A percentile compares a stretch with the other conserved stretches of the same genome.
phyloP scores from a whole-genome alignment of 2,797 vertebrate genomes.

The Enteromius afrohamiltoni region DNA sequence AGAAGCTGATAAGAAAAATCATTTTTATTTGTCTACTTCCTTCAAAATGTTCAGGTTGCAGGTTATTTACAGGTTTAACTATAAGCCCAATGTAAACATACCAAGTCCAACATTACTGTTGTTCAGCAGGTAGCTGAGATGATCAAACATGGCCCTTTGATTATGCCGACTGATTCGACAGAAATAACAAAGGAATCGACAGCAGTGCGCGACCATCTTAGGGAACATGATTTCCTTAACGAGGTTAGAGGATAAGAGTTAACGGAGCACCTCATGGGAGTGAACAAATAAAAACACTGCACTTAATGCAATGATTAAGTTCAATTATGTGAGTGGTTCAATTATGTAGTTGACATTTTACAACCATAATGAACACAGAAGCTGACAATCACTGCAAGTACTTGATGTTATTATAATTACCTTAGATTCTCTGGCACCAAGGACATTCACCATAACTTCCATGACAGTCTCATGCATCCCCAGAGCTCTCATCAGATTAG shows the following conservation, averaged over 20 bases:
- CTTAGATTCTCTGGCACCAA: slow-evolving; percentile 91
- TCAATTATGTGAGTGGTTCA: background rate
- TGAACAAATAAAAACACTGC: slow-evolving; percentile 15
- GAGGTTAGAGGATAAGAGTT: slow-evolving; percentile 7
- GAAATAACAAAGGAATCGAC: slow-evolving; percentile 96
- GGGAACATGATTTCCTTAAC: slow-evolving; percentile 91
- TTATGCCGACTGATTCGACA: slow-evolving; percentile 95
- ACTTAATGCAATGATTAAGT: slow-evolving; percentile 10
- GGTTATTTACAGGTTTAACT: background rate
- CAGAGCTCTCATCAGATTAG: slow-evolving; percentile 92
- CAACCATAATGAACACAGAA: background rate
- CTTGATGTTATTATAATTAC: slow-evolving; percentile 68
- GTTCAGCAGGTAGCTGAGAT: slow-evolving; percentile 94
- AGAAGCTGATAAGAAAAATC: slow-evolving; percentile 79
- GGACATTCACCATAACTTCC: slow-evolving; percentile 98
- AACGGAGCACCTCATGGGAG: background rate
- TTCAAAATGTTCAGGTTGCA: background rate
- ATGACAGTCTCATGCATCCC: slow-evolving; percentile 97
- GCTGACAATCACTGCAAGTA: background rate
- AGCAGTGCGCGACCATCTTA: slow-evolving; percentile 97
- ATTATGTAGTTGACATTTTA: background rate
- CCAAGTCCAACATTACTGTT: slow-evolving; percentile 95
- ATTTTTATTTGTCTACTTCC: background rate
- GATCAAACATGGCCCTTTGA: slow-evolving; percentile 95
- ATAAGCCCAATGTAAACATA: slow-evolving; percentile 62